Conservation (phyloP, 2,888 invertebrate genomes). For the Phasia obesa region DNA sequence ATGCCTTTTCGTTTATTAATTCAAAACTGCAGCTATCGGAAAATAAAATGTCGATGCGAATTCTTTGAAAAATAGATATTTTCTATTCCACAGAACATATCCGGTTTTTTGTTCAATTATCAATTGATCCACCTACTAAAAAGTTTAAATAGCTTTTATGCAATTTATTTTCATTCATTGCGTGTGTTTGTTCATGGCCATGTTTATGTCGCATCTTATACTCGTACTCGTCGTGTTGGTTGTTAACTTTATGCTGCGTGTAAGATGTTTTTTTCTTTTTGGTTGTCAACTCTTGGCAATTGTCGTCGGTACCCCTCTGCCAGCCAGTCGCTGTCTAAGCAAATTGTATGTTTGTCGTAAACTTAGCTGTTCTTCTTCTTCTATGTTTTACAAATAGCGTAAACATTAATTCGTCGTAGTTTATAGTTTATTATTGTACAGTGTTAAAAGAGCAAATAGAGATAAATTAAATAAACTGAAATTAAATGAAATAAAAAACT, state of each 20-base stretch:
- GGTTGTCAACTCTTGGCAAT: conserved; percentile 25
- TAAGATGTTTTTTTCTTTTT: conserved; percentile 41
- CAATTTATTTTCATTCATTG: conserved; percentile 26
- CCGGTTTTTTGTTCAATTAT: background rate
- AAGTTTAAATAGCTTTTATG: conserved; percentile 1
- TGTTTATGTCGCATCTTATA: conserved; percentile 68
- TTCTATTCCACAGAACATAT: too few species aligned
- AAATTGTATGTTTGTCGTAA: conserved; percentile 29
- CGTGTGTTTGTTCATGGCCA: conserved; percentile 57
- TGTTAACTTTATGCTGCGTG: conserved; percentile 63
- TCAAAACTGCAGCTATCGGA: too few species aligned
- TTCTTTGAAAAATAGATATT: too few species aligned
- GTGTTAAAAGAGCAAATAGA: conserved; percentile 53
- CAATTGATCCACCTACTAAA: conserved; percentile 16
- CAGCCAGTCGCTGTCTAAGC: conserved; percentile 28
- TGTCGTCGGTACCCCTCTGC: conserved; percentile 14
- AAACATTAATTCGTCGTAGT: conserved; percentile 47
- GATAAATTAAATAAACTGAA: background rate
- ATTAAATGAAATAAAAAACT: conserved; percentile 51
- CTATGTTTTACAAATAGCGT: conserved; percentile 11
- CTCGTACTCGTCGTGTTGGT: conserved; percentile 63
- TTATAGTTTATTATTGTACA: conserved; percentile 63
- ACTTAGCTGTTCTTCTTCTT: conserved; percentile 5
- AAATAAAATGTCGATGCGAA: too few species aligned
- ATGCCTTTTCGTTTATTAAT: too few species aligned